These are phyloP conservation scores for Brenthis hecate DNA, from an alignment of 2,888 invertebrate species.

Conservation along the genomic window DNA sequence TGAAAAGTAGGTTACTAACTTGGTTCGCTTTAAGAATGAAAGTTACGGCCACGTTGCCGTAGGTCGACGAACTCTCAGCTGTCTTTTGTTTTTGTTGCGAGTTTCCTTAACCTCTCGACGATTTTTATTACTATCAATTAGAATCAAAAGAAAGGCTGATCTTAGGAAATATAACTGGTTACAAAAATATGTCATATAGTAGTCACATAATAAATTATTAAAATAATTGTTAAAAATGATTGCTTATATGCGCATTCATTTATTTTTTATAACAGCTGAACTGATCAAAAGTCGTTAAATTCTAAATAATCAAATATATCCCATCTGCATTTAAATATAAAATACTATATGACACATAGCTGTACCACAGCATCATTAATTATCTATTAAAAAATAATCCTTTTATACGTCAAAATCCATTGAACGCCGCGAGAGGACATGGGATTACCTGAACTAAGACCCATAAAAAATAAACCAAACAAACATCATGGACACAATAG, in stretches of 20 bases:
- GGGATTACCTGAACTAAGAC: slow-evolving; percentile 77
- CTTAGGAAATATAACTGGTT: neutral
- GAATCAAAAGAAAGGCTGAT: neutral
- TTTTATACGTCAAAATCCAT: slow-evolving; percentile 77
- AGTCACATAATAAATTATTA: too few species aligned
- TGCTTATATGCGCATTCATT: too few species aligned
- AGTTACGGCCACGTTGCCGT: slow-evolving; percentile 80
- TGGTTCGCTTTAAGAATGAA: slow-evolving; percentile 80
- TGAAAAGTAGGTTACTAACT: slow-evolving; percentile 83
- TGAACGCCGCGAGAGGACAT: slow-evolving; percentile 67
- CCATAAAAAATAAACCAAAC: slow-evolving; percentile 68
- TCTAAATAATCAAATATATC: slow-evolving; percentile 44
- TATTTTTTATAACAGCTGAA: too few species aligned
- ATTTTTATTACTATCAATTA: slow-evolving; percentile 11
- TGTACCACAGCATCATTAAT: slow-evolving; percentile 72
- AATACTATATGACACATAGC: slow-evolving; percentile 44
- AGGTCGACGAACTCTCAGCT: slow-evolving; percentile 79
- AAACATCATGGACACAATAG: slow-evolving; percentile 61
- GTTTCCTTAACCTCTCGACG: slow-evolving; percentile 26
- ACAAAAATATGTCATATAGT: too few species aligned
- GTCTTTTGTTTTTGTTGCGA: slow-evolving; percentile 74
- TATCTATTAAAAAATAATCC: slow-evolving; percentile 80
- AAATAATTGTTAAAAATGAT: too few species aligned
- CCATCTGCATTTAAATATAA: slow-evolving; percentile 22
- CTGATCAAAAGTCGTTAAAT: slow-evolving; percentile 34